phyloP scores from a whole-genome alignment of 1,140 invertebrate species.

The Ladona fulva region DNA sequence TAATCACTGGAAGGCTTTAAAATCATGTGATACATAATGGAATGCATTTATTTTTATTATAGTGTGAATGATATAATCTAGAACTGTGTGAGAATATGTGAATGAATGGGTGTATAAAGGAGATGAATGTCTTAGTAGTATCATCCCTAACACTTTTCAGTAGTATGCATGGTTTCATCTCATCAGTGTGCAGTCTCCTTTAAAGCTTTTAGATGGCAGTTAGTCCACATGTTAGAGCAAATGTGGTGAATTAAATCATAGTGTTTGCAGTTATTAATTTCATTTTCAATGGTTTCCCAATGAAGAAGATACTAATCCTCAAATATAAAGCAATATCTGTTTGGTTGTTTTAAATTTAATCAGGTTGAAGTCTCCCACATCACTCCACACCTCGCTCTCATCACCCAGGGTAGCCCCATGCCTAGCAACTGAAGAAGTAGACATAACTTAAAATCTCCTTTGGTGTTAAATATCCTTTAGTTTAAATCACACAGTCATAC shows the following conservation, averaged over 20 bases:
- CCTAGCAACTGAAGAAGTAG: too few relatives aligned
- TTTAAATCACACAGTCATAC: too few relatives aligned
- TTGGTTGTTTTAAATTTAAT: too few relatives aligned
- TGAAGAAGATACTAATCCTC: too few relatives aligned
- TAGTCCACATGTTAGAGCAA: neutral
- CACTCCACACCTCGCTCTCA: too few relatives aligned
- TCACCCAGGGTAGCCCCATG: too few relatives aligned
- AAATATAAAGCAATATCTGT: too few relatives aligned
- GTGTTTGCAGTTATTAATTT: neutral
- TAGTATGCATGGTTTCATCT: neutral
- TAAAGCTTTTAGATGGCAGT: neutral
- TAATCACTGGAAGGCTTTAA: slow-evolving; percentile 8
- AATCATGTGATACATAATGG: neutral
- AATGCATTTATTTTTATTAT: neutral
- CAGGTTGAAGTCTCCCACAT: too few relatives aligned
- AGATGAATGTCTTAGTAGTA: neutral
- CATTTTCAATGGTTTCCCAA: too few relatives aligned
- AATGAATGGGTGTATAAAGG: slow-evolving; percentile 9
- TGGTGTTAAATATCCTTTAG: too few relatives aligned
- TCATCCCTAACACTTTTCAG: neutral
- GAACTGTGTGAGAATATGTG: neutral
- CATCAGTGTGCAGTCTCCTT: neutral
- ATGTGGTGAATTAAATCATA: neutral
- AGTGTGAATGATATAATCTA: neutral
- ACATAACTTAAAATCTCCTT: too few relatives aligned